phyloP scores from a whole-genome alignment of 2,888 invertebrate genomes.

The Ennomos quercinarius region DNA sequence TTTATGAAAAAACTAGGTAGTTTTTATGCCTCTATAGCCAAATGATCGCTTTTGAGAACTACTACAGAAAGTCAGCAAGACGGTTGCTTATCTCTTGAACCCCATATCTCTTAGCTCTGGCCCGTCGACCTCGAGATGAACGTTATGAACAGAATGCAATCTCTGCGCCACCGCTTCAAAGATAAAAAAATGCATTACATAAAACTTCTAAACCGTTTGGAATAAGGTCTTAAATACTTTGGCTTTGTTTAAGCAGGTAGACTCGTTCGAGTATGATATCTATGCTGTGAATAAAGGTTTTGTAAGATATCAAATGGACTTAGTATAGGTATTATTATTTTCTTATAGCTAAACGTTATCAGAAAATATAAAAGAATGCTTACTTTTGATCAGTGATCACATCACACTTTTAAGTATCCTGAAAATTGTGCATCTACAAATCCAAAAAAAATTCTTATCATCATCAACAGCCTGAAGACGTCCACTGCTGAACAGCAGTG shows the following conservation, averaged over 20 bases:
- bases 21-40: too few species aligned
- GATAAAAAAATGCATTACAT: conserved; percentile 49
- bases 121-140: conserved; percentile 63
- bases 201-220: conserved; percentile 22
- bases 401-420: too few species aligned
- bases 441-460: too few species aligned
- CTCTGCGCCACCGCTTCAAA: conserved; percentile 59
- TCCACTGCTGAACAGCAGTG: too few species aligned
- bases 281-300: conserved; percentile 47
- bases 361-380: neutral
- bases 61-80: neutral
- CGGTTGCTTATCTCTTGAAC: conserved; percentile 38
- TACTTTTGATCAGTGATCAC: too few species aligned
- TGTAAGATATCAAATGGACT: conserved; percentile 48
- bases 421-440: too few species aligned
- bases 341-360: neutral
- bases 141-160: conserved; percentile 73
- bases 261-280: conserved; percentile 53
- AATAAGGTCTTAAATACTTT: conserved; percentile 42
- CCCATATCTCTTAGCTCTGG: conserved; percentile 50
- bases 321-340: conserved; percentile 7
- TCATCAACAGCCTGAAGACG: too few species aligned
- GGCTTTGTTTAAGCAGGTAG: conserved; percentile 14
- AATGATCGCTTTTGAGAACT: too few species aligned
- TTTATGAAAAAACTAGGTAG: too few species aligned